phyloP scores from a whole-genome alignment of 2,888 invertebrate genomes.

The Frankliniella fusca region DNA sequence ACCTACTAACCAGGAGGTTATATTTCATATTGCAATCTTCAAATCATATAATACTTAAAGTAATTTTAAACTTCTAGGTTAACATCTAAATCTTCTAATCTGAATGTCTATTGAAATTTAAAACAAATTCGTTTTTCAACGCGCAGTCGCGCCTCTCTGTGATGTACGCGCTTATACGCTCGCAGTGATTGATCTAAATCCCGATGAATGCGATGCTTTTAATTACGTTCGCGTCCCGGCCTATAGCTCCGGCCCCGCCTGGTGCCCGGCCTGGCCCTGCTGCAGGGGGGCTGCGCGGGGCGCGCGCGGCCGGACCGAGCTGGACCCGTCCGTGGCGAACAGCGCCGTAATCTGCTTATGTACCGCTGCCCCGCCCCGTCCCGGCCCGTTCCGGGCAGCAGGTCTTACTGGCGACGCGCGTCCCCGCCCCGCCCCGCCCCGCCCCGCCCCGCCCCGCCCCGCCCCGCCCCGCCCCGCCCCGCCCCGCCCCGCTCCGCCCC shows the following conservation, averaged over 20 bases:
- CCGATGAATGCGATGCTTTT: no score
- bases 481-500: not conserved
- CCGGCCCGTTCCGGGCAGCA: not conserved
- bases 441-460: not conserved
- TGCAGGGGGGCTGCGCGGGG: not conserved
- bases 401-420: not conserved
- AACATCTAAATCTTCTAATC: no score
- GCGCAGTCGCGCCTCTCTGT: no score
- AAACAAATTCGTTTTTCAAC: no score
- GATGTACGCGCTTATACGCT: no score
- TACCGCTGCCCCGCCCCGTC: not conserved
- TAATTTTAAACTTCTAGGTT: no score
- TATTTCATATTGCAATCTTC: no score
- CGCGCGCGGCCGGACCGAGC: not conserved
- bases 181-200: not conserved
- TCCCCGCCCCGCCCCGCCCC: not conserved
- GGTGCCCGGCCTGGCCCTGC: not conserved
- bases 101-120: no score
- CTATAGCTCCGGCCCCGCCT: not conserved
- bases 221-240: no score
- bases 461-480: not conserved
- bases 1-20: no score
- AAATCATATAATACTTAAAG: no score
- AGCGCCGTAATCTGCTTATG: constrained; percentile 20
- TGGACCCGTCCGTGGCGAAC: not conserved